phyloP scores from a whole-genome alignment of 1,140 invertebrate genomes.

The Tribolium castaneum region DNA sequence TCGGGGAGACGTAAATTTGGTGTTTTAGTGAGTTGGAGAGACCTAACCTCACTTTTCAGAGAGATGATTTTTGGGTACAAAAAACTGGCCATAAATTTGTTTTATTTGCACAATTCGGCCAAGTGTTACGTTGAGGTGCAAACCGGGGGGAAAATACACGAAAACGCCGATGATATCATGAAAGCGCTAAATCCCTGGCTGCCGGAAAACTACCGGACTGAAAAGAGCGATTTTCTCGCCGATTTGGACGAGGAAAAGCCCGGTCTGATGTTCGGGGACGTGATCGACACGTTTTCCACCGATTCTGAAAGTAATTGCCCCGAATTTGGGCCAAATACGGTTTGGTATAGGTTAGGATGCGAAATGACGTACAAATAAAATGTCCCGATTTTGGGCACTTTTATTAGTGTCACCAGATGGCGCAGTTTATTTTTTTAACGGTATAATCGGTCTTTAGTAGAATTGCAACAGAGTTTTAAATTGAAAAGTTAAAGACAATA shows the following conservation, averaged over 20 bases:
- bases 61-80: conserved; percentile 95
- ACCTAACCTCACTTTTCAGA: conserved; percentile 58
- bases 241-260: conserved; percentile 74
- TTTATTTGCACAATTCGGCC: conserved; percentile 85
- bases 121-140: conserved; percentile 77
- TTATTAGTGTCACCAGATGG: no score
- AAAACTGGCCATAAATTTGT: conserved; percentile 82
- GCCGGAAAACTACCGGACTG: conserved; percentile 70
- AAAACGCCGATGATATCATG: conserved; percentile 82
- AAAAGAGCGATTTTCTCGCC: conserved; percentile 77
- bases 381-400: no score
- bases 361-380: no score
- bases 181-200: conserved; percentile 72
- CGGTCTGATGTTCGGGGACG: conserved; percentile 52
- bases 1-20: conserved; percentile 76
- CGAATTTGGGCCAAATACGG: not conserved
- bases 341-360: no score
- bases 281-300: conserved; percentile 43
- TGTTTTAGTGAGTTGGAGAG: not conserved
- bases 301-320: not conserved
- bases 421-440: no score
- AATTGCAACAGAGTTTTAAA: no score
- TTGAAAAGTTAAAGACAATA: no score
- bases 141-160: conserved; percentile 72
- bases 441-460: no score